Evolutionary conservation across 2,113 vertebrate genomes (phyloP).

Genomic region (Hippocampus abdominalis): DNA sequence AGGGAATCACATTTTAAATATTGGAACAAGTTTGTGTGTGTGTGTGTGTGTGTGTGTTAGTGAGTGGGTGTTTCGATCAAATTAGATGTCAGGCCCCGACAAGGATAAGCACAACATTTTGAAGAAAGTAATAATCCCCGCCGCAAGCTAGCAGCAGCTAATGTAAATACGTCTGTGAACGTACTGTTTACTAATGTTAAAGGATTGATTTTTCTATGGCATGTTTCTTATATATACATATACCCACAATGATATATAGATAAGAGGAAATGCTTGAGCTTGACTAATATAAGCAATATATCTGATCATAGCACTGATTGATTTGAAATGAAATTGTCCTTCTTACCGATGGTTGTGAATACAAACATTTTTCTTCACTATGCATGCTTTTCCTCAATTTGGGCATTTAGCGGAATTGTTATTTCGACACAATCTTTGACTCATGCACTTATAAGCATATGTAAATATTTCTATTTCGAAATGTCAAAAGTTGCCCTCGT

Average conservation of each 20-base stretch:
- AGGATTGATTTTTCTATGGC: constrained; percentile 16
- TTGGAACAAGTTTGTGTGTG: background rate
- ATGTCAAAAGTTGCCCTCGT: no score
- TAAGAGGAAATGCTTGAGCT: background rate
- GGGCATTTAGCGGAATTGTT: no score
- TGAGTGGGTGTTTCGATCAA: background rate
- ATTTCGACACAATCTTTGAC: no score
- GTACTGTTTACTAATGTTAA: background rate
- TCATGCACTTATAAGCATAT: no score
- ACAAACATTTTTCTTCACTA: no score
- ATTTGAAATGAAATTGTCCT: background rate
- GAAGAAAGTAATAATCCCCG: background rate
- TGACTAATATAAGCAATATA: constrained; percentile 49
- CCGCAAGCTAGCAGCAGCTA: constrained; percentile 32
- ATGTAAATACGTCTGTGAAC: constrained; percentile 34
- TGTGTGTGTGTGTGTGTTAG: background rate
- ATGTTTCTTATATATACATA: constrained; percentile 8
- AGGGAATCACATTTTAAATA: no score
- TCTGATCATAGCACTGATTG: constrained; percentile 22
- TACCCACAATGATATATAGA: background rate
- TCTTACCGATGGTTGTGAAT: background rate
- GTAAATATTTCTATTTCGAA: no score
- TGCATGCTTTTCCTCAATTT: background rate
- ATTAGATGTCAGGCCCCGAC: background rate
- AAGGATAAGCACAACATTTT: background rate